These are phyloP conservation scores for Amphimedon queenslandica DNA, from an alignment of 37 sponge, comb jelly and placozoan species.

Conservation along the genomic window DNA sequence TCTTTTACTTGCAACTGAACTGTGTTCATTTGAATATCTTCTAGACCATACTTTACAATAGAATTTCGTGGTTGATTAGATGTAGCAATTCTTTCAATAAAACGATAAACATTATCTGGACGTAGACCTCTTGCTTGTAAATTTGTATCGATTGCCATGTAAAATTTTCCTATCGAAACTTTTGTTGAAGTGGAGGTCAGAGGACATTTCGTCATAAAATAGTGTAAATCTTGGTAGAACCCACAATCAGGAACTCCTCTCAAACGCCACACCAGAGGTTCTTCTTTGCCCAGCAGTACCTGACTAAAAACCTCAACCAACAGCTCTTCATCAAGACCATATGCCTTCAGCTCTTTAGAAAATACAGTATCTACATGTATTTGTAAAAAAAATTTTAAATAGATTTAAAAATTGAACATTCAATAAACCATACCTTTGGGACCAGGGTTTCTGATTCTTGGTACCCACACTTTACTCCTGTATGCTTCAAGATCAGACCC, in stretches of 20 bases:
- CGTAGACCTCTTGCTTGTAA: not conserved
- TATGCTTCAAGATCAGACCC: slow-evolving; percentile 38
- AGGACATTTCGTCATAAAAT: slow-evolving; percentile 17
- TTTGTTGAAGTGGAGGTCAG: slow-evolving; percentile 5
- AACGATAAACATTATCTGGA: slow-evolving; percentile 24
- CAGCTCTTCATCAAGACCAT: slow-evolving; percentile 12
- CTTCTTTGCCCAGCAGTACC: not conserved
- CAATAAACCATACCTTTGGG: no score
- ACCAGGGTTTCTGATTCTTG: slow-evolving; percentile 12
- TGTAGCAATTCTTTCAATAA: not conserved
- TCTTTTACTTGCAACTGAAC: not conserved
- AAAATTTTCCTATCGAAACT: slow-evolving; percentile 19
- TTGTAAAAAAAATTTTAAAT: not conserved
- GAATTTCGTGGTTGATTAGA: not conserved
- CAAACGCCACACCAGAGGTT: not conserved
- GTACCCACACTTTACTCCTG: slow-evolving; percentile 29
- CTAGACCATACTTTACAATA: not conserved
- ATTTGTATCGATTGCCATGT: slow-evolving; percentile 17
- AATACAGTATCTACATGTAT: not conserved
- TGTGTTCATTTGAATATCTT: not conserved
- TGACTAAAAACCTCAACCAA: not conserved
- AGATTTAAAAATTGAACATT: no score
- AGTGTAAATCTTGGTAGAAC: slow-evolving; percentile 17
- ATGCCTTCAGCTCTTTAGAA: slow-evolving; percentile 1
- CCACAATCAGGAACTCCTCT: not conserved